Conservation (phyloP, 1,140 invertebrate species). For the Eriocheir sinensis region DNA sequence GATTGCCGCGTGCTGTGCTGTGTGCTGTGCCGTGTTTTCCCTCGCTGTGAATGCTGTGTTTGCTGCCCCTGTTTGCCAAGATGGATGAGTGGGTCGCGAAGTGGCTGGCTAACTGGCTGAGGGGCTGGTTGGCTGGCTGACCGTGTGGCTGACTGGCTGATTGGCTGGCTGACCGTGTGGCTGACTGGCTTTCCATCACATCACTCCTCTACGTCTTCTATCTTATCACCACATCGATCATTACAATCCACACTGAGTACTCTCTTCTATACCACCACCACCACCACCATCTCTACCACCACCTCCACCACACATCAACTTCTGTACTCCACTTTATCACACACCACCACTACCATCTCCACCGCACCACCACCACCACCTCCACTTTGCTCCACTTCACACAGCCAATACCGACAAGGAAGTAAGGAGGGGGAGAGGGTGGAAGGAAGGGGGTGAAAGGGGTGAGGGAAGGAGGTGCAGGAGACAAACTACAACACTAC, state of each 20-base stretch:
- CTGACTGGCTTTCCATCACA: background rate
- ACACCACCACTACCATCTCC: background rate
- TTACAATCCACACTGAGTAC: background rate
- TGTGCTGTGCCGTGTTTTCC: background rate
- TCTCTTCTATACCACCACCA: background rate
- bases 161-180: background rate
- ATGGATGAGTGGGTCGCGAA: background rate
- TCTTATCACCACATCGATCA: background rate
- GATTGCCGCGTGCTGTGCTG: background rate
- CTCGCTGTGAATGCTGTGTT: background rate
- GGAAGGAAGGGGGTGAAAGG: too few relatives aligned
- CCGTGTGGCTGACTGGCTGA: background rate
- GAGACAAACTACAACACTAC: slow-evolving; percentile 3
- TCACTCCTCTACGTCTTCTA: background rate
- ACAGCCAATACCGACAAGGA: too few relatives aligned
- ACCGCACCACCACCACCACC: background rate
- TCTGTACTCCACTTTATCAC: too few relatives aligned
- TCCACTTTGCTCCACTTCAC: background rate
- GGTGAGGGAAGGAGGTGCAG: too few relatives aligned
- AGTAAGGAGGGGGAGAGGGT: too few relatives aligned
- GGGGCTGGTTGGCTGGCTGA: background rate
- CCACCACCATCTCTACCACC: too few relatives aligned
- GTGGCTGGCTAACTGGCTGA: background rate
- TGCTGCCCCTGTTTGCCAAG: background rate
- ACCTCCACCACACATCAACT: too few relatives aligned